Percentiles rank a stretch among this genome's conserved stretches.
Conservation (phyloP, 2,113 vertebrate species). For the Amblyornis subalaris region DNA sequence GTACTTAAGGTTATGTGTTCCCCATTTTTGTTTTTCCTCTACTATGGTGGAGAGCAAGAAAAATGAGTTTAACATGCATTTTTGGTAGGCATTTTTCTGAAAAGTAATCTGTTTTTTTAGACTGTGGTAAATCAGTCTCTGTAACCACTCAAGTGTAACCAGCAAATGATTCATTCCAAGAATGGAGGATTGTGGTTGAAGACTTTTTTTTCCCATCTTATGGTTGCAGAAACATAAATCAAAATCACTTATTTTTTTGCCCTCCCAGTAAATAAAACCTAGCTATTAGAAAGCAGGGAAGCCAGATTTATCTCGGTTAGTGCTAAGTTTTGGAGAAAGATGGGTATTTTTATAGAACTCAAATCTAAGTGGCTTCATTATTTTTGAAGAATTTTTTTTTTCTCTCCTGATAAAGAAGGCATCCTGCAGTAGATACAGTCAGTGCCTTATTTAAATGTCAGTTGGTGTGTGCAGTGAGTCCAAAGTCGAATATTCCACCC, state of each 20-base stretch:
- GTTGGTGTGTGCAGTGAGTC: not conserved
- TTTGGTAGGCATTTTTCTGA: not conserved
- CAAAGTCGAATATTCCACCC: not conserved
- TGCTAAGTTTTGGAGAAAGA: not conserved
- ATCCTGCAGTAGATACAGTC: not conserved
- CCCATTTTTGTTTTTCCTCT: not conserved
- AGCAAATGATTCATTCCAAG: not conserved
- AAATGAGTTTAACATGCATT: not conserved
- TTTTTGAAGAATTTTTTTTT: not conserved
- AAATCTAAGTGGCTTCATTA: not conserved
- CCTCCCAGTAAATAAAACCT: not conserved
- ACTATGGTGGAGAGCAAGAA: not conserved
- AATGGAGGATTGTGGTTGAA: not conserved
- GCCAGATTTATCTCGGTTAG: not conserved
- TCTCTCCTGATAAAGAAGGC: not conserved
- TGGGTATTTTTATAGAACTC: not conserved
- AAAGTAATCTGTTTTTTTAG: not conserved
- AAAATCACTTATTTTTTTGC: not conserved
- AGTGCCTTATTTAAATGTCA: not conserved
- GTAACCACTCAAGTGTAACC: not conserved
- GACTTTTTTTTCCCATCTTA: not conserved
- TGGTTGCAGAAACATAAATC: not conserved
- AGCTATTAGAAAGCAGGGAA: not conserved
- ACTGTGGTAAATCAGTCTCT: not conserved
- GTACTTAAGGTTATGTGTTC: not conserved